Evolutionary conservation across 2,888 invertebrate species (phyloP), one percentile per base, ranked within the genome.

Genomic region (Phania funesta): DNA sequence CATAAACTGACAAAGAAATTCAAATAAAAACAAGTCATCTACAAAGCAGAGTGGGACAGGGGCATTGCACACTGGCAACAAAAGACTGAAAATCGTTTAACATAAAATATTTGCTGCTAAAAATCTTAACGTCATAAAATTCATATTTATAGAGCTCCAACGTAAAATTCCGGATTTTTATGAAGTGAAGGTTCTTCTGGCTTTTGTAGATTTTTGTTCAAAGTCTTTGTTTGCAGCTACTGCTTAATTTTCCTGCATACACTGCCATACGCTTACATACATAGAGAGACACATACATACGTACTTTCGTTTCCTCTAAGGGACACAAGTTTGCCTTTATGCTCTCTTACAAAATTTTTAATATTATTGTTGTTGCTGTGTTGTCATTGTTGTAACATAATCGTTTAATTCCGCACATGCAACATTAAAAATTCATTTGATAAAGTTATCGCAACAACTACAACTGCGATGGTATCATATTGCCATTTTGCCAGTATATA

Each of bases 371-470:
- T 44, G 20, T 46, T n/a, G 2, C 22, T 41, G 13, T 44, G 41
- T 67, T 67, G 65, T 67, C 58, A 58, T 67, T 75, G 75, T 58
- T 71, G 67, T 75, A 79, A 79, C 62, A 83, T 79, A 83, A 83
- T 75, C 80, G 80, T 73, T 83, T 83, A 80, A 80, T 80, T 81
- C 80, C 81, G 81, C 71, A 78, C 78, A 78, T 83, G 76, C 74
- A 73, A 83, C 83, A 84, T 84, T 84, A 84, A 84, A 84, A 83
- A 75, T 83, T 77, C 83, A 71, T 77, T 77, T 77, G 80, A 84
- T 80, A 83, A 77, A 84, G 74, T 82, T 84, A 74, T 82, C 64
- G 68, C 20, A 74, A 75, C 58, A 41, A 56, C 38, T 18, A 56
- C 41, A 64, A 32, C n/a, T 13, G 5, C 29, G 38, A 41, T 52